phyloP scores from a whole-genome alignment of 1,140 invertebrate species.

The Apis cerana region DNA sequence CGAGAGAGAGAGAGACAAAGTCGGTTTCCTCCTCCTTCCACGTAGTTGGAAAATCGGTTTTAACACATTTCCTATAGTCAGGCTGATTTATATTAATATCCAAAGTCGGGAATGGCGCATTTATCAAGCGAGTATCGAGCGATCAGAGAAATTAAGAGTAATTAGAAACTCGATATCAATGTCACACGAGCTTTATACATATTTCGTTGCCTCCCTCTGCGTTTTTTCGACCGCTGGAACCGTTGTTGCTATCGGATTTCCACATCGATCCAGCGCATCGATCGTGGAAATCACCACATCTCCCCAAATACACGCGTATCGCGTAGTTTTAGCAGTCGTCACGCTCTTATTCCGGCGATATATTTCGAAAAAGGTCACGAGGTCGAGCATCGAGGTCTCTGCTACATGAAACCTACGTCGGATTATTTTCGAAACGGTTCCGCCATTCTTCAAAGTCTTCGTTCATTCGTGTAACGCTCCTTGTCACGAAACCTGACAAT shows the following conservation, averaged over 20 bases:
- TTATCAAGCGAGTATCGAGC: background rate
- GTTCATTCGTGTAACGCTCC: too few relatives aligned
- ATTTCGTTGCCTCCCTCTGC: background rate
- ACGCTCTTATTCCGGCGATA: slow-evolving; percentile 49
- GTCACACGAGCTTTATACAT: background rate
- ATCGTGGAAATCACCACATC: background rate
- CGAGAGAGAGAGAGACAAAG: background rate
- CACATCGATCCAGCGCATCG: background rate
- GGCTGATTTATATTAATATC: background rate
- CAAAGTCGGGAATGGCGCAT: background rate
- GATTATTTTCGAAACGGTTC: background rate
- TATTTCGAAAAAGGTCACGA: slow-evolving; percentile 52
- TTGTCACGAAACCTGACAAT: too few relatives aligned
- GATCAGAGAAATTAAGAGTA: background rate
- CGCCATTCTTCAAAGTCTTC: background rate
- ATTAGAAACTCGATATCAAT: background rate
- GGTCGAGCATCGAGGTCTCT: background rate
- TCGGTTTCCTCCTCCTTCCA: background rate
- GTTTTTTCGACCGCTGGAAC: background rate
- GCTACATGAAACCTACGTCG: too few relatives aligned
- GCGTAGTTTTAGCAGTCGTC: slow-evolving; percentile 18
- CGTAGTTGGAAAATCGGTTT: background rate
- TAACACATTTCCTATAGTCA: background rate
- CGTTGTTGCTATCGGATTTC: background rate
- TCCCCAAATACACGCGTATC: slow-evolving; percentile 21